Conservation (phyloP, 2,888 invertebrate genomes). For the Aradus depressus region DNA sequence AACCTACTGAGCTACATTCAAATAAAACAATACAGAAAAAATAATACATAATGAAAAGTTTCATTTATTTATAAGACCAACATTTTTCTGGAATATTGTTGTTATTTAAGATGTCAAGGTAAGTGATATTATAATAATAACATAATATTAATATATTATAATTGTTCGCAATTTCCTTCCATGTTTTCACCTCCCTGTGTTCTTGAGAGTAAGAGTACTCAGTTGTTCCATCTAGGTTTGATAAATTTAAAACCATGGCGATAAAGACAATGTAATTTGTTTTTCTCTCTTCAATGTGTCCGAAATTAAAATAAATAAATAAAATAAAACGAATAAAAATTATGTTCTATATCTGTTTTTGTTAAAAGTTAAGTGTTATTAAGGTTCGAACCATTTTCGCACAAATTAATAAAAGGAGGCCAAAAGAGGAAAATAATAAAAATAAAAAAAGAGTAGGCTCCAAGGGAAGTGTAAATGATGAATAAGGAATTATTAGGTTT, state of each 20-base stretch:
- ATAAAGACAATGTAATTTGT: background rate
- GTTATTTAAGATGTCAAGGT: no score
- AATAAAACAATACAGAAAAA: background rate
- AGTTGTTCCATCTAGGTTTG: no score
- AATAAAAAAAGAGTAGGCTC: no score
- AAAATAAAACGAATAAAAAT: no score
- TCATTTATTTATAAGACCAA: background rate
- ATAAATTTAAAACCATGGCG: no score
- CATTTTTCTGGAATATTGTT: background rate
- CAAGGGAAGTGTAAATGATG: no score
- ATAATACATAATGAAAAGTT: background rate
- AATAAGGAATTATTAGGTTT: no score
- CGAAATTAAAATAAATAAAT: background rate
- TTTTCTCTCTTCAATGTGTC: background rate
- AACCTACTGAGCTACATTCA: background rate
- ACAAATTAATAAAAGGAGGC: slow-evolving; percentile 3
- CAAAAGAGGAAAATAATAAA: background rate
- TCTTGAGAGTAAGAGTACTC: background rate
- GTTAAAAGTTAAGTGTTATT: slow-evolving; percentile 8
- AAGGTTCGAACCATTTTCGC: slow-evolving; percentile 22
- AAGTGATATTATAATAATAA: no score
- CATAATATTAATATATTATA: no score
- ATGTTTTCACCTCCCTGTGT: background rate
- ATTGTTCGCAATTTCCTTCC: no score
- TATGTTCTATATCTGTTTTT: background rate